phyloP scores from a whole-genome alignment of 2,888 invertebrate species.

The Calliphora vomitoria region DNA sequence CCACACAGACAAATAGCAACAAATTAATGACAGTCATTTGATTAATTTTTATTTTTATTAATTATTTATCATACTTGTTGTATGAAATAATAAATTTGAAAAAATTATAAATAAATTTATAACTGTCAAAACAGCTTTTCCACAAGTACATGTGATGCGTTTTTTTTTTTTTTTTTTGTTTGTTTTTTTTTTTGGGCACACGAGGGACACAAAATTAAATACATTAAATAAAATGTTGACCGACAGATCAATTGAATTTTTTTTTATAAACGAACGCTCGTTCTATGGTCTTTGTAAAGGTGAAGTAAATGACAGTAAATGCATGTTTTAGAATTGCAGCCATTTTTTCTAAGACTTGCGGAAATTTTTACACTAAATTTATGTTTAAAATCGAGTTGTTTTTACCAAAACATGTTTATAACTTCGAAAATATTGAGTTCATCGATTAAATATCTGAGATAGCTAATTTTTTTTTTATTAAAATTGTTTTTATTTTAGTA shows the following conservation, averaged over 20 bases:
- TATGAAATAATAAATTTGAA: conserved; percentile 39
- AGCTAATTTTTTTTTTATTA: too few relatives aligned
- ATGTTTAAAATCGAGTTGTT: too few relatives aligned
- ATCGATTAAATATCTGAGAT: too few relatives aligned
- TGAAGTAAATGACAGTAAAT: background rate
- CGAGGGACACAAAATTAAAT: conserved; percentile 31
- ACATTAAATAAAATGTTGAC: conserved; percentile 5
- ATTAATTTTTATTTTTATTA: conserved; percentile 59
- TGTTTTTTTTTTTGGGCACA: background rate
- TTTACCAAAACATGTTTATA: too few relatives aligned
- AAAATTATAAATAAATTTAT: conserved; percentile 58
- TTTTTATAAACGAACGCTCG: background rate
- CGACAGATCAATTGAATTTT: conserved; percentile 35
- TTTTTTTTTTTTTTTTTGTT: too few relatives aligned
- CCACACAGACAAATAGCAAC: background rate
- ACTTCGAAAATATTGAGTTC: too few relatives aligned
- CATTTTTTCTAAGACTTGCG: too few relatives aligned
- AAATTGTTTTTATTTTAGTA: too few relatives aligned
- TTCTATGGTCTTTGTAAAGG: background rate
- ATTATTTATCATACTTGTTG: conserved; percentile 10
- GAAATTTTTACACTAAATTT: too few relatives aligned
- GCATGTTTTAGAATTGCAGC: background rate
- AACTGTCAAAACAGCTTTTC: conserved; percentile 60
- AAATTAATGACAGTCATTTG: conserved; percentile 51
- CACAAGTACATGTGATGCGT: conserved; percentile 34